These are phyloP conservation scores for Neocrepidodera transversa DNA, from an alignment of 2,888 invertebrate genomes.

Conservation along the genomic window DNA sequence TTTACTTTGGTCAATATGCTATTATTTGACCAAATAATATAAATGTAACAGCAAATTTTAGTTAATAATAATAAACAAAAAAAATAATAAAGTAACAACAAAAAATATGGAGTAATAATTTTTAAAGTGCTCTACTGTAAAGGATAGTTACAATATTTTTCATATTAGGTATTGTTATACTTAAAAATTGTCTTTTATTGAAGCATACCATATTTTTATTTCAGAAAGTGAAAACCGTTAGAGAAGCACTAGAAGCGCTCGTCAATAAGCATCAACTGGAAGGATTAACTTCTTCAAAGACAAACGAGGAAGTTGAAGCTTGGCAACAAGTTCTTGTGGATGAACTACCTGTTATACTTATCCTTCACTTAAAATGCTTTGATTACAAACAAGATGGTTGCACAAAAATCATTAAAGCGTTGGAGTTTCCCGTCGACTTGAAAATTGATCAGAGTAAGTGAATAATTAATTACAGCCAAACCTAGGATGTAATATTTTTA, in stretches of 20 bases:
- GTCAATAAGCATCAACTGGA: slow-evolving; percentile 86
- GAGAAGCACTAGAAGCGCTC: slow-evolving; percentile 86
- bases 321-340: slow-evolving; percentile 91
- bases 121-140: too few species aligned
- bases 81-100: too few species aligned
- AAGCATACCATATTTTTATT: slow-evolving; percentile 20
- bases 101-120: too few species aligned
- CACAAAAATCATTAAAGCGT: slow-evolving; percentile 89
- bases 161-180: too few species aligned
- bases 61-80: too few species aligned
- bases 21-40: too few species aligned
- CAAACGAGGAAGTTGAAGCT: slow-evolving; percentile 83
- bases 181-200: too few species aligned
- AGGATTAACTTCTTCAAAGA: slow-evolving; percentile 83
- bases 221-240: slow-evolving; percentile 83
- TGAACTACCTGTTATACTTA: slow-evolving; percentile 85
- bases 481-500: too few species aligned
- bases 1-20: too few species aligned
- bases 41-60: too few species aligned
- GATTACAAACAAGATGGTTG: slow-evolving; percentile 86
- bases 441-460: slow-evolving; percentile 87
- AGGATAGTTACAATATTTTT: too few species aligned
- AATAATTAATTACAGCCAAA: slow-evolving; percentile 23
- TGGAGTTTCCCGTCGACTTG: slow-evolving; percentile 88
- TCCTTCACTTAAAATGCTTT: slow-evolving; percentile 94